Evolutionary conservation across 2,797 vertebrate species (phyloP).

Genomic region (Spatula clypeata): DNA sequence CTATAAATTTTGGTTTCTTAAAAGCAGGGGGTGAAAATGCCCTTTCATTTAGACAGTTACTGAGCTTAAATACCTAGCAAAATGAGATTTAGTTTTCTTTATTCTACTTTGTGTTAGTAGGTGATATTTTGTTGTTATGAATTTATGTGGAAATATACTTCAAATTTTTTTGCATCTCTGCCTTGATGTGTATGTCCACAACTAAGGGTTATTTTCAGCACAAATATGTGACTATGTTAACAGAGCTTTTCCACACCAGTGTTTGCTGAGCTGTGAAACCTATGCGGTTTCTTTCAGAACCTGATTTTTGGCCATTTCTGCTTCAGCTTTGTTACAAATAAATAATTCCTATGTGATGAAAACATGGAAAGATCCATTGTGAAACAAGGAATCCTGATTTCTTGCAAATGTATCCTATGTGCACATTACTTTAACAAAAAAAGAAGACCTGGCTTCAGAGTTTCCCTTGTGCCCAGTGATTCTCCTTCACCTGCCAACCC

Average conservation of each 20-base stretch:
- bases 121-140: background rate
- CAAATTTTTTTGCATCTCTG: slow-evolving; percentile 19
- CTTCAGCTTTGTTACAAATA: background rate
- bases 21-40: background rate
- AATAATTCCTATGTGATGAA: background rate
- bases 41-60: slow-evolving; percentile 19
- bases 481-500: background rate
- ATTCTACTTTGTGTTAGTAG: background rate
- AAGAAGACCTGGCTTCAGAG: background rate
- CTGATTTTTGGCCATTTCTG: background rate
- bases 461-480: background rate
- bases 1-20: slow-evolving; percentile 64
- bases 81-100: background rate
- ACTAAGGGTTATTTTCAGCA: slow-evolving; percentile 43
- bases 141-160: slow-evolving; percentile 35
- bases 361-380: background rate
- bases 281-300: slow-evolving; percentile 17
- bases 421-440: background rate
- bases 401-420: accelerated
- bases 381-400: background rate
- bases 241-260: slow-evolving; percentile 12
- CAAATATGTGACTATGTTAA: background rate
- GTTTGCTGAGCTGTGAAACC: slow-evolving; percentile 56
- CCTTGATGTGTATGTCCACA: background rate
- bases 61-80: slow-evolving; percentile 43